Conservation (phyloP, 2,113 vertebrate genomes). For the Crotalus helleri region DNA sequence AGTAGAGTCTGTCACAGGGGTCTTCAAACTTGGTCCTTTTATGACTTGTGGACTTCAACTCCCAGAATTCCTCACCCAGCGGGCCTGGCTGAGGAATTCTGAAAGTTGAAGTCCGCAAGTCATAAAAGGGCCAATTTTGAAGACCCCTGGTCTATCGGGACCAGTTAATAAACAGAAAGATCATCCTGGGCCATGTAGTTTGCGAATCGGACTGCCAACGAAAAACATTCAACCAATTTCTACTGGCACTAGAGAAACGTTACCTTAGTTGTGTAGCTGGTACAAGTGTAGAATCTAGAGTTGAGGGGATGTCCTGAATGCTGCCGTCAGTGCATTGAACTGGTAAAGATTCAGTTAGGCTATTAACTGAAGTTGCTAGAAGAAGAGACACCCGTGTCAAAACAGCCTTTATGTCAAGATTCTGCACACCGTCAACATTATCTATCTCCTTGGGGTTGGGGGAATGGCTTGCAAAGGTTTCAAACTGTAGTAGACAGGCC, state of each 20-base stretch:
- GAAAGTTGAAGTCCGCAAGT: no score
- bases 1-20: no score
- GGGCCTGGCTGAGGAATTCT: no score
- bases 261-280: constrained; percentile 75
- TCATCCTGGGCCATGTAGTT: no score
- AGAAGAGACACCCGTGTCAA: constrained; percentile 44
- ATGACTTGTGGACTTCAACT: no score
- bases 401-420: neutral
- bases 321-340: constrained; percentile 71
- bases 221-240: neutral
- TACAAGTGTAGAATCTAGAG: constrained; percentile 64
- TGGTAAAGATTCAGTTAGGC: constrained; percentile 76
- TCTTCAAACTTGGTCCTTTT: no score
- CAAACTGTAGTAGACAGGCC: neutral
- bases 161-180: neutral
- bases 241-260: fast-evolving
- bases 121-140: no score
- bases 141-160: no score
- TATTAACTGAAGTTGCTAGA: constrained; percentile 74
- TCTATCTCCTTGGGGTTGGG: neutral
- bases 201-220: no score
- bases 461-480: neutral
- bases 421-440: neutral
- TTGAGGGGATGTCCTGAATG: constrained; percentile 60
- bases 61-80: no score